Evolutionary conservation across 2,888 invertebrate species (phyloP).

Genomic region (Leptura quadrifasciata): DNA sequence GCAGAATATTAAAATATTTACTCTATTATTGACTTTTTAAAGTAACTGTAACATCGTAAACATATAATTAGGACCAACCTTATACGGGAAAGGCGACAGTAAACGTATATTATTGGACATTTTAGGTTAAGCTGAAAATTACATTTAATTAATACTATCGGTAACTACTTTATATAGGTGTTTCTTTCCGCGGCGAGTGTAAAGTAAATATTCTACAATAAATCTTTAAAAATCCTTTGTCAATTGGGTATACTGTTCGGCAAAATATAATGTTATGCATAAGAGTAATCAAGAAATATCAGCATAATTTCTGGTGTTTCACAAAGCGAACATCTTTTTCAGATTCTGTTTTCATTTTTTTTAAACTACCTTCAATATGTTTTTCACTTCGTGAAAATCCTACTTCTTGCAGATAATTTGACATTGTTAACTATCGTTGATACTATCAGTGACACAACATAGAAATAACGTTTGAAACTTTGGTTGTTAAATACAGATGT

Average conservation of each 20-base stretch:
- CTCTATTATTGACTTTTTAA: conserved; percentile 7
- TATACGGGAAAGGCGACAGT: not conserved
- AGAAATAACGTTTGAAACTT: too few species aligned
- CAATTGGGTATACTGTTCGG: not conserved
- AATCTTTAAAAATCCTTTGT: not conserved
- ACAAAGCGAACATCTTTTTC: too few species aligned
- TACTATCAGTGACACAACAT: too few species aligned
- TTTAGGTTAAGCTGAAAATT: not conserved
- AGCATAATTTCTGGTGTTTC: too few species aligned
- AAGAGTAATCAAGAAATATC: not conserved
- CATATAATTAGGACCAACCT: not conserved
- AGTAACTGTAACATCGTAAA: not conserved
- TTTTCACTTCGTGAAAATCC: too few species aligned
- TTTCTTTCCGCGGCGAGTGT: not conserved
- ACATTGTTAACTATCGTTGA: too few species aligned
- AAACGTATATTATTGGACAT: not conserved
- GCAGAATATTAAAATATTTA: not conserved
- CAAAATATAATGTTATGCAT: not conserved
- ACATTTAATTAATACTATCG: not conserved
- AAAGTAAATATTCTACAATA: not conserved
- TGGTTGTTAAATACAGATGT: too few species aligned
- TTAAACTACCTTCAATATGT: too few species aligned
- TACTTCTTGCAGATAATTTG: too few species aligned
- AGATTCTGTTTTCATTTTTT: too few species aligned
- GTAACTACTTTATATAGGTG: not conserved